phyloP scores from a whole-genome alignment of 1,140 invertebrate species.

The Euschistus heros region DNA sequence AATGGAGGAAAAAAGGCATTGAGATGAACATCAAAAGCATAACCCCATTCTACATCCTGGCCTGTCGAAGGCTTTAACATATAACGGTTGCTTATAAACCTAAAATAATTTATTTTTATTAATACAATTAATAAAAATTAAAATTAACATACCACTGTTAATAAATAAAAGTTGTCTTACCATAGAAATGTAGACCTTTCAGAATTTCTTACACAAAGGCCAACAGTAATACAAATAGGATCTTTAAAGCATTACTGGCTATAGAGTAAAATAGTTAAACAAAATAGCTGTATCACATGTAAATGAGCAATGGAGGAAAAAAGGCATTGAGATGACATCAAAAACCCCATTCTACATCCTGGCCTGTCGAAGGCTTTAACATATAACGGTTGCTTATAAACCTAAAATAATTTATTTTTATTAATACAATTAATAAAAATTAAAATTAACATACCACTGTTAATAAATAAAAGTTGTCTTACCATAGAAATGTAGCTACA shows the following conservation, averaged over 20 bases:
- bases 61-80: slow-evolving; percentile 55
- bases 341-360: slow-evolving; percentile 99
- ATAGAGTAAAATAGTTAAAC: too few species aligned
- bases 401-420: slow-evolving; percentile 44
- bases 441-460: too few species aligned
- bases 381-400: slow-evolving; percentile 81
- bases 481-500: slow-evolving; percentile 56
- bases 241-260: too few species aligned
- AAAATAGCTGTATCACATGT: slow-evolving; percentile 83
- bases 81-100: slow-evolving; percentile 82
- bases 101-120: slow-evolving; percentile 36
- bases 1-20: slow-evolving; percentile 96
- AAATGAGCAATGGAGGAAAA: slow-evolving; percentile 90
- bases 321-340: slow-evolving; percentile 99
- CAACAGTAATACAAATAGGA: not conserved
- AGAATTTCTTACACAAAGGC: too few species aligned
- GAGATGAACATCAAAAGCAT: slow-evolving; percentile 96
- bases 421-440: too few species aligned
- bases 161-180: too few species aligned
- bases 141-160: too few species aligned
- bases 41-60: slow-evolving; percentile 94
- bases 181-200: too few species aligned
- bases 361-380: slow-evolving; percentile 49
- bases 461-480: too few species aligned
- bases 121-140: too few species aligned